phyloP scores from a whole-genome alignment of 30 jellyfish, hydroid and myxozoan genomes.

The Hydractinia echinata region DNA sequence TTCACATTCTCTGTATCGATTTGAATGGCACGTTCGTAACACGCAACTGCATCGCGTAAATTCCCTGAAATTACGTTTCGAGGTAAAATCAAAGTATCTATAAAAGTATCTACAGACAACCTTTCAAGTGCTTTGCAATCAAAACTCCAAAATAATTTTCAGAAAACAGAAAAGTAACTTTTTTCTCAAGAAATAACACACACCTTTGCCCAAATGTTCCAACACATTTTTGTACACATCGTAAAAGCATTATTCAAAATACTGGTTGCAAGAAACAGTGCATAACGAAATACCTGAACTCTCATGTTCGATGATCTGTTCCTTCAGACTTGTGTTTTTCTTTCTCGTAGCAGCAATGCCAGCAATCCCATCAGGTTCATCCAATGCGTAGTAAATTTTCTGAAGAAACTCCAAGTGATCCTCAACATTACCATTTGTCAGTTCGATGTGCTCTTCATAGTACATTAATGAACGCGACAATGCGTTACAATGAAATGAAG shows the following conservation, averaged over 20 bases:
- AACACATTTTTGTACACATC: too few species aligned
- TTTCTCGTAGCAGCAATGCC: slow-evolving; percentile 85
- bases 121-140: too few species aligned
- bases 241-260: too few species aligned
- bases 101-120: too few species aligned
- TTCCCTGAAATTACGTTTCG: slow-evolving; percentile 31
- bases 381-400: slow-evolving; percentile 50
- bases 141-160: too few species aligned
- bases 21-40: slow-evolving; percentile 79
- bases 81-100: too few species aligned
- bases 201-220: too few species aligned
- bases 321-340: slow-evolving; percentile 47
- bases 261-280: too few species aligned
- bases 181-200: too few species aligned
- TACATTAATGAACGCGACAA: slow-evolving; percentile 79
- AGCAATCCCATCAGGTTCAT: slow-evolving; percentile 83
- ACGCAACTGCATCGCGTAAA: slow-evolving; percentile 76
- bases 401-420: slow-evolving; percentile 58
- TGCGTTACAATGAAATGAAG: slow-evolving; percentile 36
- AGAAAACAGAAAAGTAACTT: too few species aligned
- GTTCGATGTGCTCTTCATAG: slow-evolving; percentile 56
- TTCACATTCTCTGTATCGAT: slow-evolving; percentile 57
- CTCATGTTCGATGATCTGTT: slow-evolving; percentile 73
- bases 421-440: slow-evolving; percentile 37
- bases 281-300: slow-evolving; percentile 47